Percentiles rank a stretch among this genome's conserved stretches.
Evolutionary conservation across 1,140 invertebrate species (phyloP).

Genomic region (Conus ventricosus): DNA sequence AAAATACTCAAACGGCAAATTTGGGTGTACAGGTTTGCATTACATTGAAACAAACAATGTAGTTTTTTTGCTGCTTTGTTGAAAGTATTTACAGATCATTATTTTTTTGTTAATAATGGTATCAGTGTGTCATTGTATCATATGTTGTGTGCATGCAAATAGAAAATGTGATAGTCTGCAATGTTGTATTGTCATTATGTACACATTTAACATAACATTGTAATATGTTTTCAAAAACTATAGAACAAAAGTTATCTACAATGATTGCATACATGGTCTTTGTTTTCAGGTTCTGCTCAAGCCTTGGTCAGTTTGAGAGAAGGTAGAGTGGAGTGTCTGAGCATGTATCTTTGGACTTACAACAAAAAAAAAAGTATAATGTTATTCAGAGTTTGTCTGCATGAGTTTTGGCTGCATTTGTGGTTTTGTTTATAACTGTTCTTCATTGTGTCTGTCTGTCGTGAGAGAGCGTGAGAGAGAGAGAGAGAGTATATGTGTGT

Average conservation of each 20-base stretch:
- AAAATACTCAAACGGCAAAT: too few relatives aligned
- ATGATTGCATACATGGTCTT: not conserved
- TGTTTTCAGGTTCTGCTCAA: conserved; percentile 57
- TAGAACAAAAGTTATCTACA: not conserved
- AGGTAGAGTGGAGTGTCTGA: conserved; percentile 46
- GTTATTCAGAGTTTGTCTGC: too few relatives aligned
- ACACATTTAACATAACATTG: not conserved
- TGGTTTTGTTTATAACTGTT: too few relatives aligned
- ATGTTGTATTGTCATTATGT: not conserved
- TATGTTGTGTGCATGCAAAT: not conserved
- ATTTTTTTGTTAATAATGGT: not conserved
- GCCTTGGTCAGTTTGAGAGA: conserved; percentile 64
- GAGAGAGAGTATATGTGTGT: too few relatives aligned
- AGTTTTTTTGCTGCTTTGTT: too few relatives aligned
- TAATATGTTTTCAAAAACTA: not conserved
- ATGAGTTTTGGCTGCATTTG: too few relatives aligned
- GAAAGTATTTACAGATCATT: not conserved
- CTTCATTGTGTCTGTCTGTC: too few relatives aligned
- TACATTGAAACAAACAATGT: too few relatives aligned
- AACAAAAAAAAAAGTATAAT: not conserved
- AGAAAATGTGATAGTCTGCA: not conserved
- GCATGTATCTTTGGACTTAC: not conserved
- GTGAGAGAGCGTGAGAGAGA: too few relatives aligned
- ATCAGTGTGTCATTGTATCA: not conserved
- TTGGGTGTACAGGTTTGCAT: too few relatives aligned